Conservation (phyloP, 1,140 invertebrate species). For the Neelides sp. region DNA sequence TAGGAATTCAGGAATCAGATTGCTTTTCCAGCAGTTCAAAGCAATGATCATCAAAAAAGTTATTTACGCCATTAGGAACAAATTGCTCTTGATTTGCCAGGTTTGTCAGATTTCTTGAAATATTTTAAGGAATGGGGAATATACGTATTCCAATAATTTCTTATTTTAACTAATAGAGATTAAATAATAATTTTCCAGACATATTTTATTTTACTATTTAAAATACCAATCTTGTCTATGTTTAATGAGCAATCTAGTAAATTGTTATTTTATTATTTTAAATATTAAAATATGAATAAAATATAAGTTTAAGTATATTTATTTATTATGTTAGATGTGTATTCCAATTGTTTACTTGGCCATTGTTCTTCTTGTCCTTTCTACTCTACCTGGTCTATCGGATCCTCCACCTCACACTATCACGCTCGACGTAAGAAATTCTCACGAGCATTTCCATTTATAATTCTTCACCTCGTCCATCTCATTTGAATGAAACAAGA, state of each 20-base stretch:
- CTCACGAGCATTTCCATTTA: not conserved
- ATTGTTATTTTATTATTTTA: no score
- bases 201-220: no score
- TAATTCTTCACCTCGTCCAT: not conserved
- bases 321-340: slow-evolving; percentile 34
- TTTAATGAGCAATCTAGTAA: no score
- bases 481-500: no score
- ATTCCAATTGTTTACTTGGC: slow-evolving; percentile 36
- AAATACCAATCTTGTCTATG: no score
- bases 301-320: no score
- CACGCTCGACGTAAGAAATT: slow-evolving; percentile 25
- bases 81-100: slow-evolving; percentile 30
- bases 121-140: no score
- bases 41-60: slow-evolving; percentile 35
- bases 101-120: no score
- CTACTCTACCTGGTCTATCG: slow-evolving; percentile 34
- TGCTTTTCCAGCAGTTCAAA: slow-evolving; percentile 33
- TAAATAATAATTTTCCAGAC: no score
- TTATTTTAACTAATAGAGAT: no score
- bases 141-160: no score
- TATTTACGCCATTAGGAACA: slow-evolving; percentile 33
- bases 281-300: no score
- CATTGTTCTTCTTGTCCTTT: slow-evolving; percentile 34
- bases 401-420: slow-evolving; percentile 33
- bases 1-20: slow-evolving; percentile 29